Percentiles rank a stretch among this genome's conserved stretches.
Conservation (phyloP, 1,140 invertebrate species). For the Zaprionus taronus region DNA sequence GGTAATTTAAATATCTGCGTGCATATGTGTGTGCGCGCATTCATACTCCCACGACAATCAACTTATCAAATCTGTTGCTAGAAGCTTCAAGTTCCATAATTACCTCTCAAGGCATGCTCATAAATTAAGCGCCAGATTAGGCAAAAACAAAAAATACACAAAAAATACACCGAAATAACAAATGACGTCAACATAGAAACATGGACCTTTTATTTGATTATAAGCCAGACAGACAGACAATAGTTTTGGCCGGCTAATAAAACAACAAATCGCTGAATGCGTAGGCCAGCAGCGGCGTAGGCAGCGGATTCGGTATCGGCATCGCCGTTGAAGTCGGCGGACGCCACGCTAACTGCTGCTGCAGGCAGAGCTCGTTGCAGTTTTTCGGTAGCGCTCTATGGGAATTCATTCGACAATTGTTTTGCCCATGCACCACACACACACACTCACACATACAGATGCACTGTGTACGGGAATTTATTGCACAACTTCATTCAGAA, state of each 20-base stretch:
- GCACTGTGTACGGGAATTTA: conserved; percentile 20
- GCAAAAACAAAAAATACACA: conserved; percentile 41
- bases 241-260: conserved; percentile 35
- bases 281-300: conserved; percentile 22
- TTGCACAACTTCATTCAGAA: conserved; percentile 54
- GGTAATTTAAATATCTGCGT: neutral
- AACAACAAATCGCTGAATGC: conserved; percentile 23
- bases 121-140: conserved; percentile 57
- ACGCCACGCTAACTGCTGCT: neutral
- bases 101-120: conserved; percentile 47
- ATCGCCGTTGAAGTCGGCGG: neutral
- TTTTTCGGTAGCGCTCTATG: conserved; percentile 1
- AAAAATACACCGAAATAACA: conserved; percentile 39
- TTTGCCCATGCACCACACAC: neutral
- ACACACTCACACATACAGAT: neutral
- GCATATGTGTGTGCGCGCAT: neutral
- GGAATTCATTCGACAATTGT: conserved; percentile 26
- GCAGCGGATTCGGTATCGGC: neutral
- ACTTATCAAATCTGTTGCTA: conserved; percentile 37
- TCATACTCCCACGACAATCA: conserved; percentile 41
- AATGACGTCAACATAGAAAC: conserved; percentile 73
- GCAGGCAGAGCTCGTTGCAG: conserved; percentile 5
- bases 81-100: conserved; percentile 42
- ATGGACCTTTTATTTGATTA: conserved; percentile 47
- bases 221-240: conserved; percentile 27